Conservation (phyloP, 1,140 invertebrate genomes). For the Bombus superbus region DNA sequence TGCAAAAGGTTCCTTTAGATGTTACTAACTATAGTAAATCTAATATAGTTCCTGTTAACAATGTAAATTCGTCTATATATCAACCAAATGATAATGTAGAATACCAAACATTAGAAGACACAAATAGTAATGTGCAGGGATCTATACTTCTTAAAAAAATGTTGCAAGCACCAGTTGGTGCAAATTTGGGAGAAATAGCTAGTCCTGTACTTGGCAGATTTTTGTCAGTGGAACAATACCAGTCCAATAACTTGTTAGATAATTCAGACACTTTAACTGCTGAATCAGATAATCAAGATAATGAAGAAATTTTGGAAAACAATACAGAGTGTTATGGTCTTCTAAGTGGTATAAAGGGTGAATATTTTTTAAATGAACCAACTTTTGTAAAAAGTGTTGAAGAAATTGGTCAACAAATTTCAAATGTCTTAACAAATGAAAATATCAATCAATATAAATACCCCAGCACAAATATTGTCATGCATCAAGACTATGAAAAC, state of each 20-base stretch:
- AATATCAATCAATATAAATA: constrained; percentile 64
- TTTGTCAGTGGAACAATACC: constrained; percentile 59
- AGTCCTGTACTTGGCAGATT: constrained; percentile 65
- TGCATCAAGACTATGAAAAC: constrained; percentile 72
- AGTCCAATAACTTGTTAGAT: constrained; percentile 62
- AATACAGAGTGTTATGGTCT: constrained; percentile 59
- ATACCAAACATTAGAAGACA: constrained; percentile 56
- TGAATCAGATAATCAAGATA: constrained; percentile 74
- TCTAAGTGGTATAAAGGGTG: constrained; percentile 49
- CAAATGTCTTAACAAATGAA: constrained; percentile 29
- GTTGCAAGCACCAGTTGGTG: constrained; percentile 79
- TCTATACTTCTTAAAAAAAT: constrained; percentile 77
- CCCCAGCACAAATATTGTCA: constrained; percentile 42
- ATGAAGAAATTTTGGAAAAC: constrained; percentile 63
- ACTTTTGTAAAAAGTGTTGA: constrained; percentile 44
- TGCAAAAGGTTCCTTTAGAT: constrained; percentile 47
- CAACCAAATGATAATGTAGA: constrained; percentile 34
- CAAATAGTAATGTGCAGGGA: constrained; percentile 49
- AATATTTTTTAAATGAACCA: constrained; percentile 55
- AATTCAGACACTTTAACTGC: constrained; percentile 80
- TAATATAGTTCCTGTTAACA: constrained; percentile 40
- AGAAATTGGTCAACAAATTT: constrained; percentile 51
- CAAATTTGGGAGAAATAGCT: constrained; percentile 76
- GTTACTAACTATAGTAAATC: constrained; percentile 27
- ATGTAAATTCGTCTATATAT: constrained; percentile 38